Base-by-base conservation (phyloP, 37 sponge, comb jelly and placozoan genomes). In the Chondrilla cf. caribensis region DNA sequence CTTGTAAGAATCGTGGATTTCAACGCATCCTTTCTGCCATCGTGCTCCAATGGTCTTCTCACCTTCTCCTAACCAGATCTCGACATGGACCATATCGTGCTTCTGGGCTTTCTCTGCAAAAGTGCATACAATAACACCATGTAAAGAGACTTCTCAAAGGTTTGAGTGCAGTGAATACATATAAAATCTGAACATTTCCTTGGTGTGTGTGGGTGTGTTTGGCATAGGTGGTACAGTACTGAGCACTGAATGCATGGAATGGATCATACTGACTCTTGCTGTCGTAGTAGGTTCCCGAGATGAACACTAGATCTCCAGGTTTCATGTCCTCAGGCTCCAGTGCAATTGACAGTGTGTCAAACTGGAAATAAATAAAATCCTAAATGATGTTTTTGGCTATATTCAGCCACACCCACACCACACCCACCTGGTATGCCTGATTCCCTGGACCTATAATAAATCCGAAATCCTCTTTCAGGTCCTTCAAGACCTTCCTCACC, bases 61-160 rank as follows among this genome's bases (percentile, higher is more conserved):
- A n/a, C 88, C 94, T 22, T 93, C 88, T 29, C 94, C 94, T 41
- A 85, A 35, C 94, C 94, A 93, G 2, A 93, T 79, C 83, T 93
- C 94, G 43, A 93, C 94, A 87, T 93, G 94, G 0, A 93, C 94
- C 83, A 93, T 90, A 47, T 85, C 60, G 71, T 93, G 94, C 32
- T 79, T 86, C 72, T 93, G 94, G 25, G 54, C 58, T 32, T 82
- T 84, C 35, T 71, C 90, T 89, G 79, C 15, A 31, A 2, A 81
- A 35, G 81, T 29, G 38, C 39, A 80, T 28, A 58, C 60, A 18
- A 54, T 65, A 9, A 24, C 29, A 6, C 11, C 3, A 18, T 26
- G 37, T 37, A n/a, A n/a, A n/a, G n/a, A n/a, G n/a, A n/a, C n/a
- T n/a, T n/a, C n/a, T n/a, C n/a, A n/a, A n/a, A n/a, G n/a, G n/a